A percentile compares a stretch with the other conserved stretches of the same genome.
Conservation (phyloP, 1,140 invertebrate genomes). For the Philopotamus ludificatus region DNA sequence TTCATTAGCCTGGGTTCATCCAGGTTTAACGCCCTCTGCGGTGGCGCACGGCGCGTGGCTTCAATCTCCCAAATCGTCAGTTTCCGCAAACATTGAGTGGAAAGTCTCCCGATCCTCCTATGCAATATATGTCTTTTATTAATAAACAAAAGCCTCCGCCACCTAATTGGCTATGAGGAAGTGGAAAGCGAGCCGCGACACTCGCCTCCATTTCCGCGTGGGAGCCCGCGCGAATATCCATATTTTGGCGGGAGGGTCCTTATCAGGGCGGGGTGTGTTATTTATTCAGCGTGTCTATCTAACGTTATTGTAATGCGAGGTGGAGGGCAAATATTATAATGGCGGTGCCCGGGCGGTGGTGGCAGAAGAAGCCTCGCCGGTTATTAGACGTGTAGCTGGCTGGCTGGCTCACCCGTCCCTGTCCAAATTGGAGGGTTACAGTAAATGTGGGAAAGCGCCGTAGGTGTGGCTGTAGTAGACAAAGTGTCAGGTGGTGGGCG, state of each 20-base stretch:
- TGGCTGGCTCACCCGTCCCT: conserved; percentile 15
- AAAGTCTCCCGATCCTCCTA: no score
- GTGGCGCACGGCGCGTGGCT: no score
- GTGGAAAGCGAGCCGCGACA: no score
- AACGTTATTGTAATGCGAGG: conserved; percentile 10
- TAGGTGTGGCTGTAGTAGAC: conserved; percentile 33
- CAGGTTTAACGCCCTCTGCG: no score
- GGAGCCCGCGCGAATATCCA: conserved; percentile 1
- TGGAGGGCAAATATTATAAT: conserved; percentile 29
- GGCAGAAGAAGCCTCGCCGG: conserved; percentile 23
- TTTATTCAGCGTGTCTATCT: conserved; percentile 19
- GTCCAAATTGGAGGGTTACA: conserved; percentile 28
- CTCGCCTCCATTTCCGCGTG: no score
- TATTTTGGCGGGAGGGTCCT: background rate
- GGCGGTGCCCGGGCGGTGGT: conserved; percentile 5
- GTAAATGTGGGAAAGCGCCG: conserved; percentile 28
- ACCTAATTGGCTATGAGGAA: no score
- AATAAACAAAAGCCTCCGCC: no score
- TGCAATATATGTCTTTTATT: no score
- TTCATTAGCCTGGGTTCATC: no score
- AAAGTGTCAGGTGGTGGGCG: conserved; percentile 40
- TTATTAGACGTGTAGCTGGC: conserved; percentile 33
- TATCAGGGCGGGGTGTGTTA: conserved; percentile 9
- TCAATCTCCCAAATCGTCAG: no score
- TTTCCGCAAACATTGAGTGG: no score